phyloP scores from a whole-genome alignment of 2,113 vertebrate genomes.

The Nesogale talazaci region DNA sequence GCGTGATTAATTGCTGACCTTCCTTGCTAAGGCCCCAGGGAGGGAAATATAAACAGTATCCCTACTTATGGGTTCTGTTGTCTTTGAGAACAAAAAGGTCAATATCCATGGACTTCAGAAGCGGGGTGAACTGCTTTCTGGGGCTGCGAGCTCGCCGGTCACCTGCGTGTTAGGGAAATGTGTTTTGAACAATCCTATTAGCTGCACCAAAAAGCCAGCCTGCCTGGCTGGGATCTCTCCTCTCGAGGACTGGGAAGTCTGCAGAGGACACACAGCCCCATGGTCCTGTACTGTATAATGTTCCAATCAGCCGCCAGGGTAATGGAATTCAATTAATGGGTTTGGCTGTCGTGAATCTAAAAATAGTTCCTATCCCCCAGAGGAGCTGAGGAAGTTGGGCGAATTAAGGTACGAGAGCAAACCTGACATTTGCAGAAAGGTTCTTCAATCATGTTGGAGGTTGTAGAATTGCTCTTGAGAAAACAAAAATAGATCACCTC shows the following conservation, averaged over 20 bases:
- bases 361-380: conserved; percentile 46
- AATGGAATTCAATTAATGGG: conserved; percentile 69
- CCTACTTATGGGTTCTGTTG: neutral
- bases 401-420: conserved; percentile 56
- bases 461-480: conserved; percentile 65
- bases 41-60: neutral
- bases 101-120: neutral
- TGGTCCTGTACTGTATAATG: conserved; percentile 60
- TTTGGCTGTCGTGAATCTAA: conserved; percentile 63
- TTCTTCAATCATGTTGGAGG: conserved; percentile 72
- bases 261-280: conserved; percentile 53
- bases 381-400: conserved; percentile 20
- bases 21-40: neutral
- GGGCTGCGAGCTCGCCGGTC: neutral
- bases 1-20: no score
- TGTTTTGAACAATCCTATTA: conserved; percentile 21
- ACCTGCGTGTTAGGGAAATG: neutral
- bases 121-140: neutral
- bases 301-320: conserved; percentile 72
- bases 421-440: conserved; percentile 60
- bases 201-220: neutral
- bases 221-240: neutral
- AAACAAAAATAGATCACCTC: conserved; percentile 75
- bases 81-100: conserved; percentile 11
- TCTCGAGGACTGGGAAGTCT: conserved; percentile 53